Evolutionary conservation across 2,113 vertebrate species (phyloP).

Genomic region (human (Homo sapiens)): GRCh38 chr11:109310501-109311000

Average conservation of each 20-base stretch:
- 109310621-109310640: not conserved
- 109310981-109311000: not conserved
- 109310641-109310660: not conserved
- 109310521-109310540: not conserved
- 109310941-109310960: not conserved
- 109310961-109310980: not conserved
- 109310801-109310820: not conserved
- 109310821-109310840: not conserved
- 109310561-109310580: not conserved
- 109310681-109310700: conserved; percentile 41
- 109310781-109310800: not conserved
- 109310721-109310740: not conserved
- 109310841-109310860: not conserved
- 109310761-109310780: not conserved
- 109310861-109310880: not conserved
- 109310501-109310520: conserved; percentile 7
- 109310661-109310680: not conserved
- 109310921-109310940: not conserved
- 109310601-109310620: not conserved
- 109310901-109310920: not conserved
- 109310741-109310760: conserved; percentile 27
- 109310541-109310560: not conserved
- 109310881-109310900: not conserved
- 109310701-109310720: conserved; percentile 31
- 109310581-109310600: not conserved